A percentile compares a stretch with the other conserved stretches of the same genome.
Evolutionary conservation across 2,113 vertebrate species (phyloP).

Genomic region (Oryzias woworae): DNA sequence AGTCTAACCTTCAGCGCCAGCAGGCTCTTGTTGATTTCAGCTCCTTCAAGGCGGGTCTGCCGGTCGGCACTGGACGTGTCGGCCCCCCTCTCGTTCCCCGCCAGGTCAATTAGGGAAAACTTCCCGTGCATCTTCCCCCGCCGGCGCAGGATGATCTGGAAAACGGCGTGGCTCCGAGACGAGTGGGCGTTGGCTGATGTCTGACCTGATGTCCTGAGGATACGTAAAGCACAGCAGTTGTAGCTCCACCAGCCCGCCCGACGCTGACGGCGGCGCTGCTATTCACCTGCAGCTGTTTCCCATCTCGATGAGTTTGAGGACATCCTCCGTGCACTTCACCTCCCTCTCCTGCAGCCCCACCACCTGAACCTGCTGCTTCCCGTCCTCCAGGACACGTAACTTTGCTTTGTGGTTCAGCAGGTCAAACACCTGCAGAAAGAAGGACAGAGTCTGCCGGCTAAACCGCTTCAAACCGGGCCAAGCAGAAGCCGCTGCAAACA

Average conservation of each 20-base stretch:
- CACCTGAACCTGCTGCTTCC: constrained; percentile 98
- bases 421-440: constrained; percentile 86
- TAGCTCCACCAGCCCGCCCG: background rate
- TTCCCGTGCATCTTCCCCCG: constrained; percentile 97
- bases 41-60: constrained; percentile 95
- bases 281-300: constrained; percentile 97
- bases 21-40: constrained; percentile 98
- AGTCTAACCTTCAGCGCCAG: constrained; percentile 91
- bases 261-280: background rate
- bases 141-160: constrained; percentile 94
- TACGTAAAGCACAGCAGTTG: background rate
- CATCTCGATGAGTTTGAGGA: constrained; percentile 95
- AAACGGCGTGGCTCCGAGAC: constrained; percentile 95
- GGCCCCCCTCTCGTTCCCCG: constrained; percentile 96
- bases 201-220: constrained; percentile 92
- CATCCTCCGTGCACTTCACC: constrained; percentile 96
- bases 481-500: background rate
- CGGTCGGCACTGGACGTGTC: constrained; percentile 97
- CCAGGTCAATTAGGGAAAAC: constrained; percentile 97
- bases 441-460: too few species aligned
- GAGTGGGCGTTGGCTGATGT: constrained; percentile 96
- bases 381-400: constrained; percentile 94
- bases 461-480: background rate
- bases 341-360: constrained; percentile 94
- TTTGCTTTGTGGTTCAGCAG: constrained; percentile 95